These are phyloP conservation scores for Limanda limanda DNA, from an alignment of 2,113 vertebrate genomes.

Conservation along the genomic window DNA sequence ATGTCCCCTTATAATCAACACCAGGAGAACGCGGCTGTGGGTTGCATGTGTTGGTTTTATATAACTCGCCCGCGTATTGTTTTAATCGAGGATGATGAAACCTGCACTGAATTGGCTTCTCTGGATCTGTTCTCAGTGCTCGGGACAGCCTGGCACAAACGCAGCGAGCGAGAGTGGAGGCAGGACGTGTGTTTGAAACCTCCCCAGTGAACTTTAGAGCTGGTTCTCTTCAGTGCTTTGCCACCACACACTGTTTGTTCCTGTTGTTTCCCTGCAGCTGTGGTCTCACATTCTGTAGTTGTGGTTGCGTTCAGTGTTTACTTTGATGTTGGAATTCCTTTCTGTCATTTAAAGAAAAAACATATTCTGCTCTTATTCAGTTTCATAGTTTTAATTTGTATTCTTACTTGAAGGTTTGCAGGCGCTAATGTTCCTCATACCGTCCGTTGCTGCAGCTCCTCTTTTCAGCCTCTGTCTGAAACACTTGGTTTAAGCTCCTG, in stretches of 20 bases:
- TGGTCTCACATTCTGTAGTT: constrained; percentile 1
- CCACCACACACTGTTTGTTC: constrained; percentile 8
- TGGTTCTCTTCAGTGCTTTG: neutral
- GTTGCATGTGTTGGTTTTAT: neutral
- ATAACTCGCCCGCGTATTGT: neutral
- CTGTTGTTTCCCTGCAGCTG: constrained; percentile 10
- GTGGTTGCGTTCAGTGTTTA: neutral
- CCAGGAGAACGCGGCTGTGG: neutral
- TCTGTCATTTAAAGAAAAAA: neutral
- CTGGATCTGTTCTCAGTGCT: neutral
- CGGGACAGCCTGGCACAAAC: neutral
- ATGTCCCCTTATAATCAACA: constrained; percentile 26
- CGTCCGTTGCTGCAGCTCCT: too few relatives aligned
- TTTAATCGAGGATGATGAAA: neutral
- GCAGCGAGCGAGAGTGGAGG: neutral
- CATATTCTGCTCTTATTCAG: neutral
- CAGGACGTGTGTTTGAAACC: neutral
- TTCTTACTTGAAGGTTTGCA: neutral
- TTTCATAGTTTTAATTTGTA: neutral
- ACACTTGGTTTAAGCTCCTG: too few relatives aligned
- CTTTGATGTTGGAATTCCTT: neutral
- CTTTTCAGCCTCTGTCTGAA: too few relatives aligned
- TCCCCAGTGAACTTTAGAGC: neutral
- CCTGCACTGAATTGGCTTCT: neutral
- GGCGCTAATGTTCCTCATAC: neutral